Evolutionary conservation across 2,113 vertebrate genomes (phyloP).

Genomic region (Delphinus delphis): DNA sequence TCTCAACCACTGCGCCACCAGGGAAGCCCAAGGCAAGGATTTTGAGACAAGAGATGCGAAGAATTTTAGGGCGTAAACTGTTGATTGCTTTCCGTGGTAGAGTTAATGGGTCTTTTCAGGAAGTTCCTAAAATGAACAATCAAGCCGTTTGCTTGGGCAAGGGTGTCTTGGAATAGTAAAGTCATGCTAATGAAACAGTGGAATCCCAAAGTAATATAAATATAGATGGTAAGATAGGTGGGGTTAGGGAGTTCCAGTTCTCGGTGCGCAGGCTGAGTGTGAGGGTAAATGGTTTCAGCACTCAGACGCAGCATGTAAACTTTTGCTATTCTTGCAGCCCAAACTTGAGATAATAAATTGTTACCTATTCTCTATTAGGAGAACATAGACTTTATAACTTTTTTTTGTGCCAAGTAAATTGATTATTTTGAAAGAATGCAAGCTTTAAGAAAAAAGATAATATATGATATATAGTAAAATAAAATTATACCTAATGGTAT

Average conservation of each 20-base stretch:
- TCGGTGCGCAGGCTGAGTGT: background rate
- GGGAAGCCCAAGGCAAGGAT: background rate
- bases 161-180: background rate
- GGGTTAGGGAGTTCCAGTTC: background rate
- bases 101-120: background rate
- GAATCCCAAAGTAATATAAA: background rate
- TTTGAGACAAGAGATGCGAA: background rate
- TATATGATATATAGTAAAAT: background rate
- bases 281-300: background rate
- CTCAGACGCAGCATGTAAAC: background rate
- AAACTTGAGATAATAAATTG: background rate
- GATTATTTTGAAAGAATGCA: conserved; percentile 47
- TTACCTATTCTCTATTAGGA: background rate
- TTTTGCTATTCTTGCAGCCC: background rate
- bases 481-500: background rate
- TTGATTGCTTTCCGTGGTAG: background rate
- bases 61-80: background rate
- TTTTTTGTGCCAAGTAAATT: background rate
- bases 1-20: too few species aligned
- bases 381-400: background rate
- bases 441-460: background rate
- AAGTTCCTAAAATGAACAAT: background rate
- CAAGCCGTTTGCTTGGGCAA: background rate
- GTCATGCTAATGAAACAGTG: background rate
- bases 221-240: background rate